Evolutionary conservation across 1,140 invertebrate species (phyloP), one percentile per base, ranked within the genome.

Genomic region (Ceratitis capitata): DNA sequence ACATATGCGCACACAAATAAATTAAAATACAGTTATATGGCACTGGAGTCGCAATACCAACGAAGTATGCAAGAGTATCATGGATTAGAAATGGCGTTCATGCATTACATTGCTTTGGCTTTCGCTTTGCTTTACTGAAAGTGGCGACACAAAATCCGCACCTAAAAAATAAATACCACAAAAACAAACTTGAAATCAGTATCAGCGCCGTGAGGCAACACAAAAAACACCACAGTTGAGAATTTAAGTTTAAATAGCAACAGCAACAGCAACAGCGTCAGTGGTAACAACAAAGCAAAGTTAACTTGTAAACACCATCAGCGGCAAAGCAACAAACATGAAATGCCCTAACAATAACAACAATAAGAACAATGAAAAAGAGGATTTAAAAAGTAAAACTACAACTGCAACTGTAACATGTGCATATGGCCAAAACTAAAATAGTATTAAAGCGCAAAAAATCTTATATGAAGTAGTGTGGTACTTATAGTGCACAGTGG

Each of bases 241-340:
- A 78, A 45, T 78, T 78, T 45, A 78, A 78, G n/a, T 39, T 78
- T 78, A 78, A 45, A 78, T 78, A 78, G 26, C 69, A 78, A 78
- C 69, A 78, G 42, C 16, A 78, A 78, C n/a, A n/a, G n/a, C n/a
- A n/a, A n/a, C n/a, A n/a, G n/a, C n/a, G n/a, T n/a, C n/a, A n/a
- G n/a, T n/a, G n/a, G n/a, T n/a, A n/a, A n/a, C 35, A 78, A 45
- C 39, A 47, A 78, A 78, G n/a, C 42, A 78, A 47, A 45, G 69
- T 26, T 45, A 78, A 78, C 69, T 78, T 78, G 69, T 78, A 78
- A 78, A 78, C 69, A 39, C 39, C 69, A 78, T 23, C n/a, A 78
- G 42, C 69, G 9, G 6, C 35, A 78, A 35, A 45, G 7, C 2
- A 78, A 45, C 39, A 78, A 45, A 45, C 32, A 23, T 39, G n/a